These are phyloP conservation scores for Phylloscopus whistleri DNA, from an alignment of 2,113 vertebrate species.

Conservation along the genomic window DNA sequence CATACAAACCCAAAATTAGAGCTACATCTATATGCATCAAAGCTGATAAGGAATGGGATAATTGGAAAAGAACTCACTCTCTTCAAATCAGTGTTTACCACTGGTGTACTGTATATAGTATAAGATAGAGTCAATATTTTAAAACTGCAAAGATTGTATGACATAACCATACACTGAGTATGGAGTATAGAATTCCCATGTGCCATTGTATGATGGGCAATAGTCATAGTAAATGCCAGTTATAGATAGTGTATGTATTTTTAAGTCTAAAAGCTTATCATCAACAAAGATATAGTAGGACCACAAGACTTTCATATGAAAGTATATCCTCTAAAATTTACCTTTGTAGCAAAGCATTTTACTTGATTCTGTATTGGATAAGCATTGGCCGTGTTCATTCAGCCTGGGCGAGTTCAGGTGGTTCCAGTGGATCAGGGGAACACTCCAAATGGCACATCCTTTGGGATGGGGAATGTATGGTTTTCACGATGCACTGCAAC, in stretches of 20 bases:
- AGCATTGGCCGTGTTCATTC: conserved; percentile 62
- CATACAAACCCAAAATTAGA: conserved; percentile 6
- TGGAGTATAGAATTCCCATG: conserved; percentile 53
- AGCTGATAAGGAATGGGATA: conserved; percentile 3
- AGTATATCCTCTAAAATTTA: conserved; percentile 71
- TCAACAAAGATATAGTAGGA: conserved; percentile 64
- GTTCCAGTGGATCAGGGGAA: conserved; percentile 67
- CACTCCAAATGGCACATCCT: conserved; percentile 65
- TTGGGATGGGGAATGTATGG: conserved; percentile 60
- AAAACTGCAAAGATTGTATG: conserved; percentile 56
- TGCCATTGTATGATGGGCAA: conserved; percentile 67
- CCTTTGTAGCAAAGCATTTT: conserved; percentile 73
- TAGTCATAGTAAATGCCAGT: conserved; percentile 58
- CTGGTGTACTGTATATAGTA: conserved; percentile 64
- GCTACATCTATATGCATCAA: background rate
- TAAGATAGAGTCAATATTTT: conserved; percentile 56
- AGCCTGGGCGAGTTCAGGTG: conserved; percentile 53
- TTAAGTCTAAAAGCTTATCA: conserved; percentile 61
- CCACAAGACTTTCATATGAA: conserved; percentile 69
- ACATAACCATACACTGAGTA: conserved; percentile 49
- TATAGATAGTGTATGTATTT: conserved; percentile 61
- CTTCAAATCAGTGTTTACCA: conserved; percentile 57
- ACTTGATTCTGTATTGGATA: conserved; percentile 72
- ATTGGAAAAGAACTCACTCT: background rate
- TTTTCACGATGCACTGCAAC: conserved; percentile 60